A percentile compares a stretch with the other conserved stretches of the same genome.
Evolutionary conservation across 2,888 invertebrate genomes (phyloP).

Genomic region (Scotopteryx bipunctaria): DNA sequence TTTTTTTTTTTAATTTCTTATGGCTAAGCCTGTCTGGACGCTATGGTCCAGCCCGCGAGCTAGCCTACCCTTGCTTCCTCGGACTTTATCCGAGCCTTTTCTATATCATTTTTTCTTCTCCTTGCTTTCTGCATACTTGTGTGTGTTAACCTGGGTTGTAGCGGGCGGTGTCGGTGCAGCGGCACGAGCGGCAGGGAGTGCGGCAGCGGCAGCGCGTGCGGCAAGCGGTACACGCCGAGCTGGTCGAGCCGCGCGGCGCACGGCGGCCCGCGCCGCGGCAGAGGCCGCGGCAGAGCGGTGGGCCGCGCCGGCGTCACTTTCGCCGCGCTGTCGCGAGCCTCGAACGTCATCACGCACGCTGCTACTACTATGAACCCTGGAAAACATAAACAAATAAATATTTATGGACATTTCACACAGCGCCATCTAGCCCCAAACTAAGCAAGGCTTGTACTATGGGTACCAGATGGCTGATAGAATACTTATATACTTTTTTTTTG

Average conservation of each 20-base stretch:
- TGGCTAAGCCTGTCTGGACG: too few species aligned
- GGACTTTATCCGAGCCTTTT: too few species aligned
- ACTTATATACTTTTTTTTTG: too few species aligned
- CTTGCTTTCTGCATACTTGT: background rate
- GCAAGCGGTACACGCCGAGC: slow-evolving; percentile 86
- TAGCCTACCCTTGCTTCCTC: too few species aligned
- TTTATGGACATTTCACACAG: too few species aligned
- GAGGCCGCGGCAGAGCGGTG: slow-evolving; percentile 78
- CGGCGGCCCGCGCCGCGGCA: slow-evolving; percentile 73
- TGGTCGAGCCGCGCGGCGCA: slow-evolving; percentile 85
- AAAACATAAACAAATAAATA: background rate
- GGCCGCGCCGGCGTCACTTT: slow-evolving; percentile 90
- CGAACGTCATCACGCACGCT: slow-evolving; percentile 99
- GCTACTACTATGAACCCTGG: slow-evolving; percentile 97
- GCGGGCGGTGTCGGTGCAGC: slow-evolving; percentile 68
- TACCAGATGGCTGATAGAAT: too few species aligned
- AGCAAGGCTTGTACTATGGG: too few species aligned
- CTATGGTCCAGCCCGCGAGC: too few species aligned
- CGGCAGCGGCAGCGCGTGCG: slow-evolving; percentile 72
- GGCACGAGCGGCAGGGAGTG: slow-evolving; percentile 71
- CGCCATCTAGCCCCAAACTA: too few species aligned
- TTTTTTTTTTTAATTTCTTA: too few species aligned
- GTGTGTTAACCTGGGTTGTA: slow-evolving; percentile 64
- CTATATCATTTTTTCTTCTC: too few species aligned
- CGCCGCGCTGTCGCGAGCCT: slow-evolving; percentile 96